Evolutionary conservation across 2,797 vertebrate species (phyloP).

Genomic region (Halcyon smyrnensis): DNA sequence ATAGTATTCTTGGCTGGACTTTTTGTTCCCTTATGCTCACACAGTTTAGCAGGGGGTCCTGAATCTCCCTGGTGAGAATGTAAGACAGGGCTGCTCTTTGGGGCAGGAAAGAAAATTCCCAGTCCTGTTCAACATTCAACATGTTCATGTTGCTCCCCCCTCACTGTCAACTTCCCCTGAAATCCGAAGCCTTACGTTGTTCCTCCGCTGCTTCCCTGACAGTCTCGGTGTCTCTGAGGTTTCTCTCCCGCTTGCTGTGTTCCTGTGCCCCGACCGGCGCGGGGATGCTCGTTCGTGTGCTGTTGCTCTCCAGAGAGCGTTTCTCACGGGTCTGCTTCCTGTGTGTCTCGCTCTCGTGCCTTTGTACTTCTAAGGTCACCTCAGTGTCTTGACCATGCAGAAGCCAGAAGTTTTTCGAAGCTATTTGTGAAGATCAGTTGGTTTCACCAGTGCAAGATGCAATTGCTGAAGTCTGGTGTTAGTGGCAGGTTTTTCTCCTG

Average conservation of each 20-base stretch:
- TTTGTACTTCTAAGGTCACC: background rate
- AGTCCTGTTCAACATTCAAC: rapidly evolving
- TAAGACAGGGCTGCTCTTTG: background rate
- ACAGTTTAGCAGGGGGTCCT: background rate
- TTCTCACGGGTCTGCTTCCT: background rate
- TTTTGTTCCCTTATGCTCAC: background rate
- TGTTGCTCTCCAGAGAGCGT: rapidly evolving
- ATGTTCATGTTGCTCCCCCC: background rate
- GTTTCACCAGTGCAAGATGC: background rate
- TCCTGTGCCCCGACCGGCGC: background rate
- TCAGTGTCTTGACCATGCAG: rapidly evolving
- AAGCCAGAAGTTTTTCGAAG: background rate
- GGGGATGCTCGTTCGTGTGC: rapidly evolving
- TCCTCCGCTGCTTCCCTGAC: background rate
- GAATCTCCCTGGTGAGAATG: background rate
- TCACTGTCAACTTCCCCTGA: background rate
- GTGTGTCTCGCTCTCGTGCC: rapidly evolving
- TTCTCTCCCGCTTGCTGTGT: background rate
- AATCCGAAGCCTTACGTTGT: background rate
- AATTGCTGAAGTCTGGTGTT: background rate
- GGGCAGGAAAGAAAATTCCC: background rate
- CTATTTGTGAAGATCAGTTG: background rate
- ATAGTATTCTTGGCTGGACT: background rate
- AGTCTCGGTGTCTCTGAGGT: rapidly evolving
- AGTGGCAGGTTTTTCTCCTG: background rate